phyloP scores from a whole-genome alignment of 2,888 invertebrate genomes.

The Philereme transversata region DNA sequence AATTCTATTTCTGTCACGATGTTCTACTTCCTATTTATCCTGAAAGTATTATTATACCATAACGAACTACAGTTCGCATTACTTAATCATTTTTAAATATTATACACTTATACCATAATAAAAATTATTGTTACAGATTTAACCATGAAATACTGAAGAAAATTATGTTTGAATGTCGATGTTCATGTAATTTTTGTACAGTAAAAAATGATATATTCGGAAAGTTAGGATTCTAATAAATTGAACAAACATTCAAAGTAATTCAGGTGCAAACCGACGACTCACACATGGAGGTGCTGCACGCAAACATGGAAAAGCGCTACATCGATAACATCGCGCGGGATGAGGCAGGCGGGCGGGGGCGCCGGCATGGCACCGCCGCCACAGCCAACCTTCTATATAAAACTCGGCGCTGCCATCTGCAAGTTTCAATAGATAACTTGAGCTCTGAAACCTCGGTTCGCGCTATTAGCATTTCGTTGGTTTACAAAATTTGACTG shows the following conservation, averaged over 20 bases:
- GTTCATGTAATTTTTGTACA: too few relatives aligned
- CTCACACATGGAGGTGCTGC: slow-evolving; percentile 42
- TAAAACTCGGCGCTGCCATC: slow-evolving; percentile 82
- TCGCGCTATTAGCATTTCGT: slow-evolving; percentile 73
- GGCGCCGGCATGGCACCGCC: slow-evolving; percentile 46
- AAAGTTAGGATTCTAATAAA: slow-evolving; percentile 25
- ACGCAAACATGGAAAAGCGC: slow-evolving; percentile 41
- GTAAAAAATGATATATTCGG: background rate
- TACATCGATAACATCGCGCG: slow-evolving; percentile 35
- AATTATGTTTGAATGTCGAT: background rate
- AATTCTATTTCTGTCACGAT: background rate
- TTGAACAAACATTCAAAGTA: slow-evolving; percentile 53
- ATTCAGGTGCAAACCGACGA: slow-evolving; percentile 52
- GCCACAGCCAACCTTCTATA: slow-evolving; percentile 68
- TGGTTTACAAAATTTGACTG: slow-evolving; percentile 62
- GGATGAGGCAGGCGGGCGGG: slow-evolving; percentile 45
- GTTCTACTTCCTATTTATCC: background rate
- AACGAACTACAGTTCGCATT: too few relatives aligned
- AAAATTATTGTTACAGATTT: slow-evolving; percentile 4
- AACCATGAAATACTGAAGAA: background rate
- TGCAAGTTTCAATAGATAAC: slow-evolving; percentile 83
- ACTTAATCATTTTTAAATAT: background rate
- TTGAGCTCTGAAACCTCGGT: slow-evolving; percentile 75
- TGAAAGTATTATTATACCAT: background rate
- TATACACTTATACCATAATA: background rate